phyloP scores from a whole-genome alignment of 2,797 vertebrate species.

The Aldrovandia affinis region DNA sequence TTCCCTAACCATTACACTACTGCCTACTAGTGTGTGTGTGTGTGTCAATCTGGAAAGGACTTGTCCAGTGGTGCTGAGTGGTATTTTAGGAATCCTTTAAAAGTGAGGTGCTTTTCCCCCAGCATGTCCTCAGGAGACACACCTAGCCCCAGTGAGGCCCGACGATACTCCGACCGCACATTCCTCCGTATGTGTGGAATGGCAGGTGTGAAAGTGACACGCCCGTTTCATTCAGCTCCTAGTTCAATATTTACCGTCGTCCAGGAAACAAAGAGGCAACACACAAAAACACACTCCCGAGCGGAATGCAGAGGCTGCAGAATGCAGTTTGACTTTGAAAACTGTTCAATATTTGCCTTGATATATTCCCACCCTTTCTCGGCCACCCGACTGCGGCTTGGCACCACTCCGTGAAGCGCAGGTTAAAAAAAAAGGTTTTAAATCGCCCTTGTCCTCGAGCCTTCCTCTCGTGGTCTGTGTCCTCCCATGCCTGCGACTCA shows the following conservation, averaged over 20 bases:
- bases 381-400: not conserved
- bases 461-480: not conserved
- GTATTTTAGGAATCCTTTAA: not conserved
- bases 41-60: not conserved
- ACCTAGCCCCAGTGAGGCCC: not conserved
- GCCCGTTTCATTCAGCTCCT: not conserved
- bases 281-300: not conserved
- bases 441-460: too few relatives aligned
- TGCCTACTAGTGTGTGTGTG: not conserved
- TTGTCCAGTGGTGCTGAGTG: not conserved
- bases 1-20: too few relatives aligned
- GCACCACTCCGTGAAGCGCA: not conserved
- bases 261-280: constrained; percentile 19
- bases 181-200: constrained; percentile 22
- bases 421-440: not conserved
- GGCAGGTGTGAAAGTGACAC: constrained; percentile 13
- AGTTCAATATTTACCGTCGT: constrained; percentile 30
- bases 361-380: not conserved
- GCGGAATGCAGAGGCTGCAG: not conserved
- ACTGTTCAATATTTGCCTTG: constrained; percentile 20
- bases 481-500: not conserved
- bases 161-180: not conserved
- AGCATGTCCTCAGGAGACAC: not conserved
- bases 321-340: not conserved
- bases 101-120: not conserved